Evolutionary conservation across 2,113 vertebrate genomes (phyloP), one percentile per base, ranked within the genome.

Genomic region (Gnathonemus echidnorhynchus): DNA sequence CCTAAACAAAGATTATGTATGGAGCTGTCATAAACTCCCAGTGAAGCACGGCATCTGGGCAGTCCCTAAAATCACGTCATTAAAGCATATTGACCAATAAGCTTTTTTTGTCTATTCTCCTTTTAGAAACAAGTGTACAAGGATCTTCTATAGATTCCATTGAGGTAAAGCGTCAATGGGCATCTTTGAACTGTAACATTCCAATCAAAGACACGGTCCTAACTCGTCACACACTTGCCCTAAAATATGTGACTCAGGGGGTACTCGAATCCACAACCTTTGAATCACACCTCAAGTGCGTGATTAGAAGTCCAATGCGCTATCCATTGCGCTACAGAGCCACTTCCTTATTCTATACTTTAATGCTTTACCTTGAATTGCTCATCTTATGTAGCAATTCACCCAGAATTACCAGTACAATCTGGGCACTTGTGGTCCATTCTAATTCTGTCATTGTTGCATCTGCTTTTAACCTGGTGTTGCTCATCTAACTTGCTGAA

Each of bases 231-330:
- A 39, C 2, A 39, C 3, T 42, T 42, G 39, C 39, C 39, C 39
- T 42, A 42, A 42, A 42, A 42, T 4, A 3, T 42, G 39, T 42
- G 62, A 89, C 62, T 46, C 62, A 1, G 77, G 10, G 77, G 80
- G 89, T 80, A 89, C 89, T 89, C 89, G 0, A 89, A 89, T 80
- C 89, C 80, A 89, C 89, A 89, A 89, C 89, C 89, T 89, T 89
- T 89, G 80, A 85, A 89, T 89, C 1, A 48, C 46, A 8, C 6
- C 7, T 48, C 7, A 48, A 8, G 46, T 48, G 46, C 8, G 0
- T 9, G 46, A 48, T 48, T 48, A 48, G 46, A 48, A 48, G 46
- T 9, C 46, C 46, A 46, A 46, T 8, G 7, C 7, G 46, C 46
- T 9, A 46, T 46, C 46, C 46, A 48, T 48, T 48, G 46, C 7